These are phyloP conservation scores for Drosophila lowei DNA, from an alignment of 1,140 invertebrate genomes.

Conservation along the genomic window DNA sequence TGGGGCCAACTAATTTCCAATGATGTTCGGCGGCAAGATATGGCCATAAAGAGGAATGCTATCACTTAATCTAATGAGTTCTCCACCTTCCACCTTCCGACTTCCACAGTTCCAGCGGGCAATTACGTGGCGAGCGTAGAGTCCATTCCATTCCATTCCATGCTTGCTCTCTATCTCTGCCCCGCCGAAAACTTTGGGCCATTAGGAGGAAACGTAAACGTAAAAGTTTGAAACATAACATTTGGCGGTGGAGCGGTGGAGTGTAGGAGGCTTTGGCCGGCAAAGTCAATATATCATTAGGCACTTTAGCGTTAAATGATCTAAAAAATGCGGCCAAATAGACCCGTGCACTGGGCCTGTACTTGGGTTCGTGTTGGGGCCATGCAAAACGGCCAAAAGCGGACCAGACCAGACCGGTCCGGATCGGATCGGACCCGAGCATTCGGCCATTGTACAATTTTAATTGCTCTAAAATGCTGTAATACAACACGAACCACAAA, in stretches of 20 bases:
- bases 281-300: constrained; percentile 77
- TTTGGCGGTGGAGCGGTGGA: not conserved
- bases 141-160: no score
- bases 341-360: constrained; percentile 11
- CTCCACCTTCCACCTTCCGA: not conserved
- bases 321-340: constrained; percentile 59
- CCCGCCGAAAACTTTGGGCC: constrained; percentile 2
- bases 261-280: not conserved
- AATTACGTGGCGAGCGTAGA: constrained; percentile 30
- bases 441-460: constrained; percentile 71
- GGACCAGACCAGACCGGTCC: not conserved
- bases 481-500: constrained; percentile 80
- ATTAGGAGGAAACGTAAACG: constrained; percentile 1
- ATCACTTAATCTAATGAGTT: constrained; percentile 55
- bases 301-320: constrained; percentile 64
- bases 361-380: not conserved
- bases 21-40: constrained; percentile 21
- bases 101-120: constrained; percentile 9
- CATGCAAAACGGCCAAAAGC: constrained; percentile 33
- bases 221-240: constrained; percentile 35
- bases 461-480: constrained; percentile 80
- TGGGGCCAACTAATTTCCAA: constrained; percentile 16
- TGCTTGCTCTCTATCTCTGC: not conserved
- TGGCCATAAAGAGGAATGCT: constrained; percentile 30
- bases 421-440: not conserved